phyloP scores from a whole-genome alignment of 2,113 vertebrate genomes.

The Trematocara nigrifrons region DNA sequence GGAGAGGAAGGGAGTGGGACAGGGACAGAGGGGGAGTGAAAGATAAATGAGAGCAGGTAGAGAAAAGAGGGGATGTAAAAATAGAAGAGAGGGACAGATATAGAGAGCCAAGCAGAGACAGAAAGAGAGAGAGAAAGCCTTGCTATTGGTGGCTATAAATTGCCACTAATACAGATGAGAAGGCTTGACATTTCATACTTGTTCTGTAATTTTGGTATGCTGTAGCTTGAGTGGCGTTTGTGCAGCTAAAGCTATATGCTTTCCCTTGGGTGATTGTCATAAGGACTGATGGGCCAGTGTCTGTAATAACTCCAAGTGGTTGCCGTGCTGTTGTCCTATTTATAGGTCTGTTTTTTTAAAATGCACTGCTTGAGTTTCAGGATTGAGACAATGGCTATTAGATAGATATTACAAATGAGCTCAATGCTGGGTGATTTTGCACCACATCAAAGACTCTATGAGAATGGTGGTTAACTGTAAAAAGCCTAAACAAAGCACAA shows the following conservation, averaged over 20 bases:
- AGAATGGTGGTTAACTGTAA: background rate
- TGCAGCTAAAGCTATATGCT: constrained; percentile 60
- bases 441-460: background rate
- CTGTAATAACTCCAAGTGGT: constrained; percentile 61
- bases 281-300: constrained; percentile 60
- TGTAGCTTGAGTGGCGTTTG: constrained; percentile 56
- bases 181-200: constrained; percentile 68
- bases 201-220: constrained; percentile 66
- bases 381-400: constrained; percentile 53
- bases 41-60: constrained; percentile 72
- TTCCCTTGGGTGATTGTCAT: constrained; percentile 59
- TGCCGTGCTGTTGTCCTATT: constrained; percentile 66
- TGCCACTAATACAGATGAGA: constrained; percentile 68
- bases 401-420: constrained; percentile 48
- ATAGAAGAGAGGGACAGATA: constrained; percentile 65
- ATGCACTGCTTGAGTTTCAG: constrained; percentile 51
- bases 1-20: constrained; percentile 43
- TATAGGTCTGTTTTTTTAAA: constrained; percentile 62
- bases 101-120: constrained; percentile 53
- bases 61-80: constrained; percentile 69
- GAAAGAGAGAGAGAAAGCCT: constrained; percentile 40
- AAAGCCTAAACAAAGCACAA: background rate
- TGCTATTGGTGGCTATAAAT: constrained; percentile 73
- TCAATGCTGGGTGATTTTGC: background rate
- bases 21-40: constrained; percentile 55